Percentiles rank a stretch among this genome's conserved stretches.
phyloP scores from a whole-genome alignment of 2,113 vertebrate species.

The Scomber japonicus region DNA sequence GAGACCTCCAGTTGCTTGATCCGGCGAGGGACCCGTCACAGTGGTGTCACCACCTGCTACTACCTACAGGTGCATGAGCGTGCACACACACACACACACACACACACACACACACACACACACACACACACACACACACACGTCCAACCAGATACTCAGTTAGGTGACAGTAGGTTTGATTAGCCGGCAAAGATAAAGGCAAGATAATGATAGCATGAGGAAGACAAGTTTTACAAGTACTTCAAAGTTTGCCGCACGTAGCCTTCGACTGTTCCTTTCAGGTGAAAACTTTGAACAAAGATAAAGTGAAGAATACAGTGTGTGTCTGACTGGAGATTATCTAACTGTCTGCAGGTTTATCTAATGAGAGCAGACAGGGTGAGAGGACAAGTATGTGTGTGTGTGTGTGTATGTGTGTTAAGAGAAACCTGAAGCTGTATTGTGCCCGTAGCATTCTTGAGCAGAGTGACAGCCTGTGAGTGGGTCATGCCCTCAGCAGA shows the following conservation, averaged over 20 bases:
- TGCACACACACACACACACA: not conserved
- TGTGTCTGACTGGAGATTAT: slow-evolving; percentile 10
- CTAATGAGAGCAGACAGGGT: not conserved
- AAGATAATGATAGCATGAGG: slow-evolving; percentile 1
- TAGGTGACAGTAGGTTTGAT: not conserved
- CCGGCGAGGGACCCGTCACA: slow-evolving; percentile 90
- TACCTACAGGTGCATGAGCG: slow-evolving; percentile 82
- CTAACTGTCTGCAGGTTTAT: slow-evolving; percentile 7
- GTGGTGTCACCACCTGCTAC: slow-evolving; percentile 93
- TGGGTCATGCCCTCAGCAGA: slow-evolving; percentile 95
- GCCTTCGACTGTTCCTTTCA: slow-evolving; percentile 26
- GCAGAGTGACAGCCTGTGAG: slow-evolving; percentile 91
- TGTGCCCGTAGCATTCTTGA: slow-evolving; percentile 92
- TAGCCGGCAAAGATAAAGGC: slow-evolving; percentile 36
- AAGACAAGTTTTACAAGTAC: slow-evolving; percentile 27
- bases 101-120: slow-evolving; percentile 81
- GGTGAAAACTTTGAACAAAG: slow-evolving; percentile 15
- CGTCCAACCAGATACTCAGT: slow-evolving; percentile 5
- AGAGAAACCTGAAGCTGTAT: slow-evolving; percentile 91
- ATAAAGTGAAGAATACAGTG: slow-evolving; percentile 1
- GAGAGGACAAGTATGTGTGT: not conserved
- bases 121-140: not conserved
- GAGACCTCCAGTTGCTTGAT: slow-evolving; percentile 83
- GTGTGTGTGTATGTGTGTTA: slow-evolving; percentile 4
- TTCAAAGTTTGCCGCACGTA: slow-evolving; percentile 39